These are phyloP conservation scores for Palythoa heliodiscus DNA, from an alignment of 92 coral and sea anemone species.

Conservation along the genomic window DNA sequence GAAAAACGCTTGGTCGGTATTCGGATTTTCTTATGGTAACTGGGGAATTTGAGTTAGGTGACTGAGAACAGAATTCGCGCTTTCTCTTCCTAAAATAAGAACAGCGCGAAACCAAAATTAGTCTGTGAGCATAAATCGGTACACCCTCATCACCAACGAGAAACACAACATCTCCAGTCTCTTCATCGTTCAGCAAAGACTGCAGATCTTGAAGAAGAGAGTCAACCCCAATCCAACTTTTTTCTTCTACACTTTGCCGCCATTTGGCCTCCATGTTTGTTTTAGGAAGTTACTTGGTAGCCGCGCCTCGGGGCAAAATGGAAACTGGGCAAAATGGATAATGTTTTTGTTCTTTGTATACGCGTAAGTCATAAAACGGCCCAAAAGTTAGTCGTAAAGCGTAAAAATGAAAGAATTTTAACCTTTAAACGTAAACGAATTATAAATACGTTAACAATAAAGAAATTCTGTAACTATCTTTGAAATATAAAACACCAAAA, in stretches of 20 bases:
- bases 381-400: no score
- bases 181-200: conserved; percentile 69
- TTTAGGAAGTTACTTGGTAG: conserved; percentile 16
- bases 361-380: no score
- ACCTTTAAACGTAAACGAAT: no score
- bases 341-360: no score
- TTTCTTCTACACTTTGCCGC: conserved; percentile 39
- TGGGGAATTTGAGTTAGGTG: conserved; percentile 63
- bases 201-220: conserved; percentile 73
- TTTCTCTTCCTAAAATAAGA: conserved; percentile 69
- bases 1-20: conserved; percentile 76
- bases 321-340: no score
- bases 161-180: conserved; percentile 84
- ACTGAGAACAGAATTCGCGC: conserved; percentile 63
- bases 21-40: conserved; percentile 68
- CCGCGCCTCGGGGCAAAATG: background rate
- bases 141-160: conserved; percentile 77
- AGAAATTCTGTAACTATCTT: no score
- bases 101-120: conserved; percentile 75
- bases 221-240: conserved; percentile 74
- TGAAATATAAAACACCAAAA: no score
- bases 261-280: conserved; percentile 79
- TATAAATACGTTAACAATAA: no score
- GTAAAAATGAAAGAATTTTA: no score
- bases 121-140: conserved; percentile 74